phyloP scores from a whole-genome alignment of 2,888 invertebrate genomes.

The Eilema depressum region DNA sequence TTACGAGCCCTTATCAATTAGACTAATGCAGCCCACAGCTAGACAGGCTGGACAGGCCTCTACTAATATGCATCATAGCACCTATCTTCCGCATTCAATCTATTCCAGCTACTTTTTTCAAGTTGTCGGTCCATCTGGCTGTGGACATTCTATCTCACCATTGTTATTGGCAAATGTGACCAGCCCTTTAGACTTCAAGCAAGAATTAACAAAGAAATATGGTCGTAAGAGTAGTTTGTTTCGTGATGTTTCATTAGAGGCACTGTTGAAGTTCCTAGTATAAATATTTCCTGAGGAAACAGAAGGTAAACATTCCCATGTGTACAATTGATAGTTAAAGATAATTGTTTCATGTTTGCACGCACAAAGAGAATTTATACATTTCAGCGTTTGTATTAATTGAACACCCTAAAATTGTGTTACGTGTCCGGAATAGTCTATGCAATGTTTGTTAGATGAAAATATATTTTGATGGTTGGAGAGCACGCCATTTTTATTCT shows the following conservation, averaged over 20 bases:
- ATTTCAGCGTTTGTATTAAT: conserved; percentile 28
- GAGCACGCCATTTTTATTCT: conserved; percentile 5
- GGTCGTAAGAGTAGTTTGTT: too few relatives aligned
- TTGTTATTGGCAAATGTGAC: background rate
- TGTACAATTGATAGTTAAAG: conserved; percentile 21
- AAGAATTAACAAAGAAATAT: too few relatives aligned
- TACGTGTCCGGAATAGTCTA: conserved; percentile 26
- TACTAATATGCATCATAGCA: too few relatives aligned
- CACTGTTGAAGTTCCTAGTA: background rate
- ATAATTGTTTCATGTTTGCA: conserved; percentile 31
- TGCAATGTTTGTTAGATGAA: background rate
- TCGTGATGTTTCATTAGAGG: too few relatives aligned
- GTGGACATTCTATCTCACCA: too few relatives aligned
- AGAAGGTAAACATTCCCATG: conserved; percentile 6
- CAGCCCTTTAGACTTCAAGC: background rate
- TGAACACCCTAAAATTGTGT: conserved; percentile 10
- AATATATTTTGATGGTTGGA: conserved; percentile 1
- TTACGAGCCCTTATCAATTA: too few relatives aligned
- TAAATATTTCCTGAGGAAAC: conserved; percentile 3
- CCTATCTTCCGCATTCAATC: too few relatives aligned
- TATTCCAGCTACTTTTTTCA: too few relatives aligned
- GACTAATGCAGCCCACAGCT: too few relatives aligned
- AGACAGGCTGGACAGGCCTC: too few relatives aligned
- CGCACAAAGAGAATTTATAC: conserved; percentile 36
- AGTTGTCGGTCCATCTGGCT: too few relatives aligned